Base-by-base conservation (phyloP, 2,888 invertebrate genomes). In the Ochlodes sylvanus region DNA sequence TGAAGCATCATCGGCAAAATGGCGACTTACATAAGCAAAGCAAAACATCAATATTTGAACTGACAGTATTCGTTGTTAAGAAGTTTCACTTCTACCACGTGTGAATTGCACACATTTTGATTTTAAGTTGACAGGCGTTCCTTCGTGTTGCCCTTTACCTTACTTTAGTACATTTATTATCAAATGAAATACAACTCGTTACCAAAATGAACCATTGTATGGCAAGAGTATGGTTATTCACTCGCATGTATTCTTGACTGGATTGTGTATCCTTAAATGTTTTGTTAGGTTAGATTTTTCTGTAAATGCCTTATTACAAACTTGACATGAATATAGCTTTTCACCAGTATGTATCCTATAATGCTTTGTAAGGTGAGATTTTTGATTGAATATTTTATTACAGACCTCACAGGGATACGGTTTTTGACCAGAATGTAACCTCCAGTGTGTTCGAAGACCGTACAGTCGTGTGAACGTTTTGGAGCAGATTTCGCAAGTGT, bases 361-460 rank as follows among this genome's bases (percentile, higher is more conserved):
- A 12, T 50, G 50, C 17, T 50, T 50, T 19, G 50, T 50, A 3
- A 50, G 50, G 19, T 50, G 50, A 17, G 50, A 50, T 9, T 50
- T 50, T 50, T 50, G 50, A 12, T 50, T 50, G 12, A 50, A 50
- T 12, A 50, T 19, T 50, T 50, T 50, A 9, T 50, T 50, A 10
- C 50, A 50, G n/a, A 50, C 19, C 2, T 50, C 19, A 12, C 50
- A 50, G 5, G 50, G 19, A 50, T 2, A 50, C 19, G 50, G 50
- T 21, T 50, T 50, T 19, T 50, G 10, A 12, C 50, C 50, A 1
- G 12, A 19, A 12, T 50, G 50, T 19, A 50, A 3, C 19, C 50
- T n/a, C 12, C 19, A 50, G 50, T 50, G 50, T 2, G 50, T 50
- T 1, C 10, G 19, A 1, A 50, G 12, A 2, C 50, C 50, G 12